Percentiles rank a stretch among this genome's conserved stretches.
Conservation (phyloP, 2,888 invertebrate genomes). For the Balanococcus diminutus region DNA sequence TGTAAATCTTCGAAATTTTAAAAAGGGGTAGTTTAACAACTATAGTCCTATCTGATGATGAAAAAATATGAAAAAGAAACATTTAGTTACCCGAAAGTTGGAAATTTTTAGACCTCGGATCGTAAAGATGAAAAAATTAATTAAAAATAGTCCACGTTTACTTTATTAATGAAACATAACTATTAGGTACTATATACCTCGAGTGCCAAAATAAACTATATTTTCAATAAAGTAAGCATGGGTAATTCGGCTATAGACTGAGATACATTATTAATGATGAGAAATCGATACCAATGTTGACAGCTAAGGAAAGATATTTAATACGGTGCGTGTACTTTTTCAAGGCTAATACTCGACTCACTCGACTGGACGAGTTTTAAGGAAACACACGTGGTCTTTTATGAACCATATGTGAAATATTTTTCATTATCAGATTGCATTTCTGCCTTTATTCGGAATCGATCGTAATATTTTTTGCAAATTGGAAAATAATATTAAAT, state of each 20-base stretch:
- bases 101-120: too few species aligned
- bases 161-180: background rate
- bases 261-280: constrained; percentile 37
- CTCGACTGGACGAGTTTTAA: background rate
- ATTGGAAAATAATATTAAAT: constrained; percentile 20
- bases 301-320: constrained; percentile 14
- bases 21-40: too few species aligned
- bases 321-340: constrained; percentile 25
- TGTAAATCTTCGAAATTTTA: too few species aligned
- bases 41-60: too few species aligned
- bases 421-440: background rate
- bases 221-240: constrained; percentile 6
- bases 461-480: too few species aligned
- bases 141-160: background rate
- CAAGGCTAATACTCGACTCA: constrained; percentile 20
- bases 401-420: background rate
- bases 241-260: constrained; percentile 27
- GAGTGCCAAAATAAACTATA: constrained; percentile 1
- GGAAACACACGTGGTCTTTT: background rate
- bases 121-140: too few species aligned
- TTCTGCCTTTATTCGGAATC: too few species aligned
- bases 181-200: background rate
- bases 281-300: constrained; percentile 39
- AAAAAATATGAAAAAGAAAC: too few species aligned
- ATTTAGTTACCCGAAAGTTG: too few species aligned